These are phyloP conservation scores for Drosophila nr. perissopoda DNA, from an alignment of 2,888 invertebrate species.

Conservation along the genomic window DNA sequence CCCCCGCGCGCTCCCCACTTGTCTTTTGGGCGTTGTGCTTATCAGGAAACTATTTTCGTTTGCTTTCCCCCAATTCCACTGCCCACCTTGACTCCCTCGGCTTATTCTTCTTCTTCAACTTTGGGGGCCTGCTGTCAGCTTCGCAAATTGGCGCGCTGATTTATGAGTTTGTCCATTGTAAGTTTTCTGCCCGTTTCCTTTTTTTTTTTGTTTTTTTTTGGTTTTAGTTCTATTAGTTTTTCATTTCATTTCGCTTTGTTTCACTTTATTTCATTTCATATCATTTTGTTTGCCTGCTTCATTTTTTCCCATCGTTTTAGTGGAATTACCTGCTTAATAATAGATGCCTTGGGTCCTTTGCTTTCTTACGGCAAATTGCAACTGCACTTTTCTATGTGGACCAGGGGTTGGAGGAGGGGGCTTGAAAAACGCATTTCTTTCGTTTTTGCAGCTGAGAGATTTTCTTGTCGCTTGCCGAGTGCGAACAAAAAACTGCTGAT, in stretches of 20 bases:
- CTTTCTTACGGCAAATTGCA: constrained; percentile 31
- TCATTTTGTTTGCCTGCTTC: constrained; percentile 45
- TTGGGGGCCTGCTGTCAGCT: constrained; percentile 64
- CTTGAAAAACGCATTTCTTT: background rate
- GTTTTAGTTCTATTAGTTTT: constrained; percentile 75
- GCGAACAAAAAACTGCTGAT: constrained; percentile 1
- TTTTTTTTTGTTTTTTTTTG: constrained; percentile 39
- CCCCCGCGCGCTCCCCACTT: background rate
- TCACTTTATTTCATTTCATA: constrained; percentile 56
- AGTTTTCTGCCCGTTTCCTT: constrained; percentile 29
- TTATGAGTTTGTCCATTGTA: constrained; percentile 76
- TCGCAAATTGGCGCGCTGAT: constrained; percentile 78
- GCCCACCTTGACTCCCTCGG: constrained; percentile 41
- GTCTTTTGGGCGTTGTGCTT: constrained; percentile 38
- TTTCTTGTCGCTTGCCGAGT: constrained; percentile 17
- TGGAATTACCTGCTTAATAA: constrained; percentile 76
- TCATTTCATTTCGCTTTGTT: constrained; percentile 76
- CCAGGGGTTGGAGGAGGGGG: too few relatives aligned
- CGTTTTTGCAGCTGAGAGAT: constrained; percentile 4
- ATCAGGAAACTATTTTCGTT: constrained; percentile 49
- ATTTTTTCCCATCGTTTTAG: constrained; percentile 66
- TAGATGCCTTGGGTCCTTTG: constrained; percentile 49
- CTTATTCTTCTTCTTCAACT: constrained; percentile 27
- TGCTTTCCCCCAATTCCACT: background rate
- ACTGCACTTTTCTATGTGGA: constrained; percentile 27